Base-by-base conservation (phyloP, 2,888 invertebrate species). In the Frankliniella fusca region DNA sequence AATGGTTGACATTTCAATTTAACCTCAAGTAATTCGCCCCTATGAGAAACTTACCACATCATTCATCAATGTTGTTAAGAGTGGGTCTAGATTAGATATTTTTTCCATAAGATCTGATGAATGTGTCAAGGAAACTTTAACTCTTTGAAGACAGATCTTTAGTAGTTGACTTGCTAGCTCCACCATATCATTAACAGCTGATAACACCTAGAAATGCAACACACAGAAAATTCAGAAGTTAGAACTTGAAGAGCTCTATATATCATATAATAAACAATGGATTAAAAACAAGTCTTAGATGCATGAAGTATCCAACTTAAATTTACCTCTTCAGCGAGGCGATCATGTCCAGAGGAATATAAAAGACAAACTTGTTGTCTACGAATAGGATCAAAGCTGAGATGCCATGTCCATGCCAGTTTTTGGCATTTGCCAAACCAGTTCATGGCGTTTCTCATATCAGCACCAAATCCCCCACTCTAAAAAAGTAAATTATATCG, bases 81-180 rank as follows among this genome's bases (percentile, higher is more conserved):
- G 90, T 8, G 96, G 94, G 83, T 94, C 94, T 84, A 96, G 91
- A 10, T 93, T 92, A 0, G 95, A 93, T 80, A 96, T 91, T 89
- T 92, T 93, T 87, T 90, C 92, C 85, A 90, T 92, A 85, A 91
- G 90, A 86, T 87, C 87, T 23, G 86, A 84, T 83, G 91, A 91
- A 85, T 89, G 91, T 85, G 89, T 91, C 85, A 93, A 90, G 85
- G 90, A 92, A 80, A 92, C 90, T 87, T 93, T 92, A 83, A 97
- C 88, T 84, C 97, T 91, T 87, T 94, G 93, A 10, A 94, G 95
- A n/a, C 94, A 94, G 82, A 97, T 92, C 49, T 93, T 92, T 48
- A 97, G 88, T 83, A 98, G 89, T 84, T 94, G 91, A 0, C 91
- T 90, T 15, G 95, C 92, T 83, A 97, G 87, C 80, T 90, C 88